Conservation (phyloP, 2,797 vertebrate genomes). For the Vireo griseus region DNA sequence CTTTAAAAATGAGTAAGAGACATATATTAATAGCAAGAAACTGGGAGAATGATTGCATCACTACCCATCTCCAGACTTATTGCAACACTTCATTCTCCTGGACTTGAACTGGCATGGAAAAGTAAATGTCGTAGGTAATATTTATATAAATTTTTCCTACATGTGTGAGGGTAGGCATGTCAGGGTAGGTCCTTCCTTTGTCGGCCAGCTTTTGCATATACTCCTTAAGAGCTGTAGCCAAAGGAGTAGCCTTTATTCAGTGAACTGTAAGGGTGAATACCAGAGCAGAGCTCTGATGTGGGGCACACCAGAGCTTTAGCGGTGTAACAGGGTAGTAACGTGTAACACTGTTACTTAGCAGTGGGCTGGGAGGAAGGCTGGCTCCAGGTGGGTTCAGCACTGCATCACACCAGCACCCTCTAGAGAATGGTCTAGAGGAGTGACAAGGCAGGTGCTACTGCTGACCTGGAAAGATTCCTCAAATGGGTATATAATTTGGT, state of each 20-base stretch:
- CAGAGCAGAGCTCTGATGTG: accelerated
- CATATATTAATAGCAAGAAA: conserved; percentile 81
- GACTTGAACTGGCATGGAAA: conserved; percentile 69
- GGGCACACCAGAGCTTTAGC: background rate
- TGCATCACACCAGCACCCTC: background rate
- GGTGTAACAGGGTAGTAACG: background rate
- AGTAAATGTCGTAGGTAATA: conserved; percentile 59
- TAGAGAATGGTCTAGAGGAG: background rate
- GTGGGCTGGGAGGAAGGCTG: background rate
- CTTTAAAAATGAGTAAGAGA: conserved; percentile 79
- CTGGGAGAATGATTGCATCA: conserved; percentile 71
- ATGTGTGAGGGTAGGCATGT: background rate
- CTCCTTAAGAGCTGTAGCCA: background rate
- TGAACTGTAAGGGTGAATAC: background rate
- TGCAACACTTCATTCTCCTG: conserved; percentile 74
- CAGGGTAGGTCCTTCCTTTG: background rate
- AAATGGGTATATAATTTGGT: accelerated
- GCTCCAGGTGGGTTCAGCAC: background rate
- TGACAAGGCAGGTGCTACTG: accelerated
- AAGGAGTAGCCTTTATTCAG: background rate
- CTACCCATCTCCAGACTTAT: conserved; percentile 70
- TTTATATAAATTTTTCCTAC: conserved; percentile 58
- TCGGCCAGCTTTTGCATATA: conserved; percentile 3
- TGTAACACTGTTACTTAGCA: no score
- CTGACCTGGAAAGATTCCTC: background rate